These are phyloP conservation scores for Pseudoips prasinana DNA, from an alignment of 2,888 invertebrate genomes.

Conservation along the genomic window DNA sequence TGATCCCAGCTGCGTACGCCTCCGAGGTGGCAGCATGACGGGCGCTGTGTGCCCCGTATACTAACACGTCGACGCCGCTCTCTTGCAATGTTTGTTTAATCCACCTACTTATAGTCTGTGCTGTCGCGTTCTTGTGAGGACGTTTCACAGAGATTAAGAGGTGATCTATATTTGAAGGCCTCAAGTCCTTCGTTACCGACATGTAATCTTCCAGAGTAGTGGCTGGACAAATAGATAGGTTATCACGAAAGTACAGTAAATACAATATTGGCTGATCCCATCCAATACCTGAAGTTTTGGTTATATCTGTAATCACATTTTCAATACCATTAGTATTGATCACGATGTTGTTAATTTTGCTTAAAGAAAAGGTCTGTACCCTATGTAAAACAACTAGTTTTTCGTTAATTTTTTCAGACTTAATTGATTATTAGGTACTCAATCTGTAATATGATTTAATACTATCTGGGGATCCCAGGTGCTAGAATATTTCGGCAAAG, in stretches of 20 bases:
- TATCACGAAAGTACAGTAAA: constrained; percentile 17
- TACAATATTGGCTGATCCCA: constrained; percentile 14
- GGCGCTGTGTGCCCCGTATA: constrained; percentile 24
- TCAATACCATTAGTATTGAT: constrained; percentile 2
- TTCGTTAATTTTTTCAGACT: constrained; percentile 6
- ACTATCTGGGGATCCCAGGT: constrained; percentile 14
- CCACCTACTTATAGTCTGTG: constrained; percentile 19
- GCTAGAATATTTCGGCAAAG: constrained; percentile 25
- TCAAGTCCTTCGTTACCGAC: constrained; percentile 4
- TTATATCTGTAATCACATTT: constrained; percentile 16
- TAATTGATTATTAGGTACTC: constrained; percentile 2
- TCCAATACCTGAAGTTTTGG: constrained; percentile 18
- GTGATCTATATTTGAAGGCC: constrained; percentile 1
- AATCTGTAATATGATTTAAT: constrained; percentile 2
- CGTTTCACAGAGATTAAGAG: constrained; percentile 10
- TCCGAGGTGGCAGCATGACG: constrained; percentile 25
- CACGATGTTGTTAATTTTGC: constrained; percentile 21
- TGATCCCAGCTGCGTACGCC: constrained; percentile 8
- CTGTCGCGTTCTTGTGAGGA: constrained; percentile 7
- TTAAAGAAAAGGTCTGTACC: constrained; percentile 21
- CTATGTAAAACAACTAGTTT: constrained; percentile 14
- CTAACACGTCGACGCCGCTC: constrained; percentile 11
- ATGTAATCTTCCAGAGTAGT: constrained; percentile 11
- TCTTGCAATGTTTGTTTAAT: constrained; percentile 9
- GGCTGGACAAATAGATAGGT: constrained; percentile 21